phyloP scores from a whole-genome alignment of 2,888 invertebrate genomes.

The Epinotia brunnichana region DNA sequence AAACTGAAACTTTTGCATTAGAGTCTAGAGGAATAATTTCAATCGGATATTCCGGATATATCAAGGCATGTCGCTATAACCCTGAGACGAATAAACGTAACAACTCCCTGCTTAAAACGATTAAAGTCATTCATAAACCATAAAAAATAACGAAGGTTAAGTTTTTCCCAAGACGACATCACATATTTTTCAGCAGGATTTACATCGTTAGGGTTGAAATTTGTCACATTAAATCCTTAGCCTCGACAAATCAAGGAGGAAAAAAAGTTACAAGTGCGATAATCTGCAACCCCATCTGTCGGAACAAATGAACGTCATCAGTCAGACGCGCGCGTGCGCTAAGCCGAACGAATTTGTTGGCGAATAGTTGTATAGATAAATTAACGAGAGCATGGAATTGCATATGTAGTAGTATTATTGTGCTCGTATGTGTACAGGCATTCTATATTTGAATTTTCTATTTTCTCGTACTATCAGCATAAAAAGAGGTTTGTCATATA shows the following conservation, averaged over 20 bases:
- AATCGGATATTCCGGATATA: no score
- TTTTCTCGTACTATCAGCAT: no score
- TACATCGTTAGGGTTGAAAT: constrained; percentile 31
- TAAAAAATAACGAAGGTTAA: constrained; percentile 5
- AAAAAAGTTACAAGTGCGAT: constrained; percentile 57
- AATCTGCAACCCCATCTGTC: constrained; percentile 62
- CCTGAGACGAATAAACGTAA: no score
- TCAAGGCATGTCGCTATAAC: no score
- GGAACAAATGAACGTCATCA: constrained; percentile 66
- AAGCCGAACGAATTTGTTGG: constrained; percentile 33
- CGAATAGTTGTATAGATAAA: constrained; percentile 28
- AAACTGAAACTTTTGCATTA: no score
- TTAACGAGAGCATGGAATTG: no score
- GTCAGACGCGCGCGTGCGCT: constrained; percentile 56
- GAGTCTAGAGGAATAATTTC: no score
- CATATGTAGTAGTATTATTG: no score
- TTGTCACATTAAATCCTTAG: constrained; percentile 41
- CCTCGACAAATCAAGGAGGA: constrained; percentile 48
- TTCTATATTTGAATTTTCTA: no score
- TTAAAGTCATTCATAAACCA: neutral
- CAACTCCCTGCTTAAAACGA: neutral
- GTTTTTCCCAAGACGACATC: constrained; percentile 2
- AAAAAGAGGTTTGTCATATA: no score
- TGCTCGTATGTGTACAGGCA: no score
- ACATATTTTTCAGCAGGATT: constrained; percentile 41